phyloP scores from a whole-genome alignment of 2,797 vertebrate genomes.

The Delichon dasypus region DNA sequence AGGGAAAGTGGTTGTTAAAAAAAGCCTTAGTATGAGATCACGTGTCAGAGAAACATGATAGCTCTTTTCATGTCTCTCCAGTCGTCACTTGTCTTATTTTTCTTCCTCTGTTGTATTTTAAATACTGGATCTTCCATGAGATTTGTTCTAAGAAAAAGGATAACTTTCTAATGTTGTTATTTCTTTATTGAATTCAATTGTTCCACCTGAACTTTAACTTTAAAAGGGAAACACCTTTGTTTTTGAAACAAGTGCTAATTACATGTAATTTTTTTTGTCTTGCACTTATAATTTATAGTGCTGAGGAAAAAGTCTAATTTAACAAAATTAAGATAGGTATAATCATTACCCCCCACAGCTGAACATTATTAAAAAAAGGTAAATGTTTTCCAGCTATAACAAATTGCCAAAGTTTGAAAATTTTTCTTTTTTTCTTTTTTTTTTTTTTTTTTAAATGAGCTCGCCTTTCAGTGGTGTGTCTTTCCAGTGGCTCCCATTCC shows the following conservation, averaged over 20 bases:
- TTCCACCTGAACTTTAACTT: not conserved
- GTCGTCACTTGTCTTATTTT: not conserved
- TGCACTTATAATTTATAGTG: not conserved
- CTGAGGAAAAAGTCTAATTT: not conserved
- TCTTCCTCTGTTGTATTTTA: not conserved
- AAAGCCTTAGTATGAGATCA: not conserved
- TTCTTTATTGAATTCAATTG: not conserved
- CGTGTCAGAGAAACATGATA: not conserved
- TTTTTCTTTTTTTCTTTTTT: not conserved
- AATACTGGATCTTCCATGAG: not conserved
- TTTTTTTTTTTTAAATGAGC: not conserved
- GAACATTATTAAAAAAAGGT: not conserved
- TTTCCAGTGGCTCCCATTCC: not conserved
- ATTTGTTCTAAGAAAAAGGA: not conserved
- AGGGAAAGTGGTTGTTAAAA: not conserved
- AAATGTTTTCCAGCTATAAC: not conserved
- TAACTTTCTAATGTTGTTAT: not conserved
- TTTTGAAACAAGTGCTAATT: not conserved
- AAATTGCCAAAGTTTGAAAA: not conserved
- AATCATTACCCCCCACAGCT: not conserved
- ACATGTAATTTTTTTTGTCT: not conserved
- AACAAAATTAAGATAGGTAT: not conserved
- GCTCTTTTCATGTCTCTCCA: not conserved
- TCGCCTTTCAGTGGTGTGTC: not conserved
- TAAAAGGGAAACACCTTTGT: not conserved